Evolutionary conservation across 2,888 invertebrate species (phyloP), one percentile per base, ranked within the genome.

Genomic region (Drosophila vallismaia): DNA sequence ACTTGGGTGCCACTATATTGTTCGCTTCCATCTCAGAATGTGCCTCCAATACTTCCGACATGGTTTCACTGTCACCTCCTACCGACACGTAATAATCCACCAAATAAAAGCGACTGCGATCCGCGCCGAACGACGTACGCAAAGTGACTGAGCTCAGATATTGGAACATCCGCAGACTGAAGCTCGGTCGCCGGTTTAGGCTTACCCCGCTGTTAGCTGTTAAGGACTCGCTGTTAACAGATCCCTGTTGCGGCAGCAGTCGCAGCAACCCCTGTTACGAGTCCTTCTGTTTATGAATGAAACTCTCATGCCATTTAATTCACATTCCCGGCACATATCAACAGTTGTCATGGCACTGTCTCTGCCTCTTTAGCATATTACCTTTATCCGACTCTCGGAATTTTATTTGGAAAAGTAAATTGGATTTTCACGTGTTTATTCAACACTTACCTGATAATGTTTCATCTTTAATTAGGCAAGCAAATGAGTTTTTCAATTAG

Each of bases 111-210:
- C 60, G 24, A 53, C 71, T 63, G 77, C 79, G 84, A 84, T 87
- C 88, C 77, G 75, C 63, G 77, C 71, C 57, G 71, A 79, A 76
- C 75, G 80, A 78, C 69, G 58, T 75, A 70, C 69, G 66, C 78
- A 80, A 54, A 74, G 68, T 68, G 80, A 88, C 88, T 88, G 88
- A 89, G 78, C 77, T 76, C 76, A 77, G 66, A 73, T 72, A 71
- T 79, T 74, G 71, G 36, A 67, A 72, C 50, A 60, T 53, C 42
- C 52, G 42, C 64, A 54, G 67, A 70, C 52, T 60, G 58, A 71
- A 77, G 77, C 77, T 74, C 66, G 73, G 76, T 60, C 55, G 53
- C 59, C 36, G 48, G 4, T 19, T 7, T 29, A 31, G 64, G 33
- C 64, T 55, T 29, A 55, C 57, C 67, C 58, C 60, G 29, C 75